Conservation (phyloP, 1,140 invertebrate genomes). For the Drosophila sproati region DNA sequence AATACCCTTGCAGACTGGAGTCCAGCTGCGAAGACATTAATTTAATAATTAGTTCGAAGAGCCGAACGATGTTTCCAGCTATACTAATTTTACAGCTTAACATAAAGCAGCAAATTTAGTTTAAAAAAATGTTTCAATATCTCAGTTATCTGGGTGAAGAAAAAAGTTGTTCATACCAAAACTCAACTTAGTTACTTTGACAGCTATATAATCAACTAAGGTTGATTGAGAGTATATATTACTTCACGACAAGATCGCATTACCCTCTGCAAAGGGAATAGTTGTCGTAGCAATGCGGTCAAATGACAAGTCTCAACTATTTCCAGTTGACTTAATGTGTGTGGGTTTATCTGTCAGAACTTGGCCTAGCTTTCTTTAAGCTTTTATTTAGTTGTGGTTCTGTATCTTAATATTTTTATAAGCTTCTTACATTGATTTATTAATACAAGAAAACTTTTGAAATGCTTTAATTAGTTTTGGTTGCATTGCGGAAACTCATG, state of each 20-base stretch:
- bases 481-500: slow-evolving; percentile 33
- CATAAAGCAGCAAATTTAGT: too few relatives aligned
- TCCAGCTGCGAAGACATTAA: too few relatives aligned
- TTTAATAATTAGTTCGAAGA: too few relatives aligned
- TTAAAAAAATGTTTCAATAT: too few relatives aligned
- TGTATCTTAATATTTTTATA: slow-evolving; percentile 13
- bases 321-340: slow-evolving; percentile 71
- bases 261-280: background rate
- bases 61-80: too few relatives aligned
- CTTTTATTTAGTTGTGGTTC: background rate
- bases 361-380: slow-evolving; percentile 25
- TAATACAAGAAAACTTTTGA: background rate
- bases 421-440: slow-evolving; percentile 55
- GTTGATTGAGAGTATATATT: too few relatives aligned
- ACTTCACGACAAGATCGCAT: background rate
- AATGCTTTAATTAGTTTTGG: slow-evolving; percentile 31
- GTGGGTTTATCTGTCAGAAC: slow-evolving; percentile 61
- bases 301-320: slow-evolving; percentile 52
- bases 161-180: too few relatives aligned
- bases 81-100: too few relatives aligned
- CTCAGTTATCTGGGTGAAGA: too few relatives aligned
- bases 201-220: too few relatives aligned
- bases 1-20: background rate
- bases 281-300: slow-evolving; percentile 36
- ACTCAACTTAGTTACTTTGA: too few relatives aligned